phyloP scores from a whole-genome alignment of 2,113 vertebrate species.

The Castor canadensis region DNA sequence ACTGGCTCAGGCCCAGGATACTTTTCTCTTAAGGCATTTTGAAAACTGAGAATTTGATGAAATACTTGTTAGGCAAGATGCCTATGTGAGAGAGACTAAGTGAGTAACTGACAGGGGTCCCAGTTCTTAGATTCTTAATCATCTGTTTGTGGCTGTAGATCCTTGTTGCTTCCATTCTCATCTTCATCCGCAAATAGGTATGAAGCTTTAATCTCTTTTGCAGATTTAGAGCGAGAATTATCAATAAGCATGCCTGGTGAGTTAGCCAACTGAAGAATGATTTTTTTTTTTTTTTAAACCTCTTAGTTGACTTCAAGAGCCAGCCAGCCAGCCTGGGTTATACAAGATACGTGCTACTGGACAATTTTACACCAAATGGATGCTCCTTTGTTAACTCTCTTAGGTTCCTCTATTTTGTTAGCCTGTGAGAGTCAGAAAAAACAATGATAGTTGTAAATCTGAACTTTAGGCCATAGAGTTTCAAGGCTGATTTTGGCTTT shows the following conservation, averaged over 20 bases:
- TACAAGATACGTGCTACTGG: background rate
- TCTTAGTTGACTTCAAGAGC: background rate
- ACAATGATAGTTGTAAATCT: background rate
- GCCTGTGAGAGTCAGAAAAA: background rate
- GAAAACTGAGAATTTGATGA: constrained; percentile 23
- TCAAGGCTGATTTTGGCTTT: background rate
- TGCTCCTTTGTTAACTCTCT: background rate
- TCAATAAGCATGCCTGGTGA: background rate
- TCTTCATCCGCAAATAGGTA: background rate
- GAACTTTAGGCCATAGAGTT: background rate
- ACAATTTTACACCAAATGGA: background rate
- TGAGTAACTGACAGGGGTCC: background rate
- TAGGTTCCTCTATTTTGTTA: background rate
- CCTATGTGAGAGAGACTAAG: background rate
- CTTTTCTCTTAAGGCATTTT: background rate
- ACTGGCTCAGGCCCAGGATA: background rate
- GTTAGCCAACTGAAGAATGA: background rate
- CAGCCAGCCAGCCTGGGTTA: background rate
- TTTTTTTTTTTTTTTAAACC: background rate
- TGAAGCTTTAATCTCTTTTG: background rate
- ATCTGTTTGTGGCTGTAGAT: background rate
- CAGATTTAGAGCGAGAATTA: background rate
- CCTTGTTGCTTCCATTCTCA: background rate
- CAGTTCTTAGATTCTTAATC: background rate
- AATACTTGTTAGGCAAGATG: background rate